Percentiles rank a stretch among this genome's conserved stretches.
These are phyloP conservation scores for Sebastes reedi DNA, from an alignment of 2,797 vertebrate species.

Conservation along the genomic window DNA sequence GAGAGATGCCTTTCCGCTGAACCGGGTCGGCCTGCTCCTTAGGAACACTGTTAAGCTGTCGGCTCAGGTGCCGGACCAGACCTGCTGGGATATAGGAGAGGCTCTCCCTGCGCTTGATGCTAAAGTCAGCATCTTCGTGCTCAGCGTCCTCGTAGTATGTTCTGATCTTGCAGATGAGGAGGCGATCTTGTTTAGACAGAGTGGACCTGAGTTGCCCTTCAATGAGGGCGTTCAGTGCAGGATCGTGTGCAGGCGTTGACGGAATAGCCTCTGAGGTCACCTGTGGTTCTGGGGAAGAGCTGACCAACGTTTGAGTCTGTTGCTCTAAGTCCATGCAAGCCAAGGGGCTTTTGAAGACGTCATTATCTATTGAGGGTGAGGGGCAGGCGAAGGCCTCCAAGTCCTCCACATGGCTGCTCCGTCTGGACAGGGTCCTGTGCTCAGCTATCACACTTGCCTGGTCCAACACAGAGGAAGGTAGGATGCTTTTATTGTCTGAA, in stretches of 20 bases:
- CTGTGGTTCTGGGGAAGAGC: slow-evolving; percentile 42
- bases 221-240: neutral
- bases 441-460: slow-evolving; percentile 89
- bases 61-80: slow-evolving; percentile 89
- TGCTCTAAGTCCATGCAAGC: slow-evolving; percentile 78
- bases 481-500: slow-evolving; percentile 73
- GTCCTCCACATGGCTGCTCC: slow-evolving; percentile 88
- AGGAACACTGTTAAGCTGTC: slow-evolving; percentile 85
- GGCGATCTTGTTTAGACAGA: slow-evolving; percentile 88
- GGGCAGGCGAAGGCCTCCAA: slow-evolving; percentile 71
- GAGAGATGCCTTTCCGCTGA: slow-evolving; percentile 54
- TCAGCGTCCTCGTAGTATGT: slow-evolving; percentile 92
- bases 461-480: slow-evolving; percentile 88
- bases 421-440: slow-evolving; percentile 81
- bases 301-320: slow-evolving; percentile 40
- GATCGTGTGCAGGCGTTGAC: neutral
- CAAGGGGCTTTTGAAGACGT: slow-evolving; percentile 82
- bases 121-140: slow-evolving; percentile 86
- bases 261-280: slow-evolving; percentile 5
- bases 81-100: slow-evolving; percentile 95
- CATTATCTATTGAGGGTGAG: slow-evolving; percentile 69
- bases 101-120: slow-evolving; percentile 93
- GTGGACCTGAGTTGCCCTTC: slow-evolving; percentile 81
- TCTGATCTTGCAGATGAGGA: slow-evolving; percentile 92
- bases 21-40: slow-evolving; percentile 61